A percentile compares a stretch with the other conserved stretches of the same genome.
Evolutionary conservation across 2,797 vertebrate species (phyloP).

Genomic region (Aphelocoma californica): DNA sequence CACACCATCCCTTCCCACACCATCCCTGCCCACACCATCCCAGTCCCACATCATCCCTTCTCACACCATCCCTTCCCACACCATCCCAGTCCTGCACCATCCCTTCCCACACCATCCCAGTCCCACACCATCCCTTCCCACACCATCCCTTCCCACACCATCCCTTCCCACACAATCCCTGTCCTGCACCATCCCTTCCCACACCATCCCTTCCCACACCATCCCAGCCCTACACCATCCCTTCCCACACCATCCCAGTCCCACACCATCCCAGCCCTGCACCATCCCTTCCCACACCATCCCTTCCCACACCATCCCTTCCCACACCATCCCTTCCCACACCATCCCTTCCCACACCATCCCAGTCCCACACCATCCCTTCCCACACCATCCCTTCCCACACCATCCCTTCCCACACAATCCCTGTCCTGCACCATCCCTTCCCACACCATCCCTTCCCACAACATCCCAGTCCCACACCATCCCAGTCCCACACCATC

Average conservation of each 20-base stretch:
- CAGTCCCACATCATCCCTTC: no score
- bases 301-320: no score
- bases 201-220: background rate
- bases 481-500: no score
- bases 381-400: background rate
- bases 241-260: background rate
- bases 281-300: background rate
- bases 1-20: no score
- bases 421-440: no score
- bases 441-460: background rate
- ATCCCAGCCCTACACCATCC: no score
- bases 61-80: no score
- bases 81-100: background rate
- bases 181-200: no score
- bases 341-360: background rate
- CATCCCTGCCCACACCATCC: no score
- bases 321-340: background rate
- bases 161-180: background rate
- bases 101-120: no score
- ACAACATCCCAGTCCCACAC: background rate
- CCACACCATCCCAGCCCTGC: background rate
- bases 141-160: no score
- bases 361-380: background rate
- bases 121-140: background rate
- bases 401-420: no score